Conservation (phyloP, 2,113 vertebrate genomes). For the Otocyon megalotis region DNA sequence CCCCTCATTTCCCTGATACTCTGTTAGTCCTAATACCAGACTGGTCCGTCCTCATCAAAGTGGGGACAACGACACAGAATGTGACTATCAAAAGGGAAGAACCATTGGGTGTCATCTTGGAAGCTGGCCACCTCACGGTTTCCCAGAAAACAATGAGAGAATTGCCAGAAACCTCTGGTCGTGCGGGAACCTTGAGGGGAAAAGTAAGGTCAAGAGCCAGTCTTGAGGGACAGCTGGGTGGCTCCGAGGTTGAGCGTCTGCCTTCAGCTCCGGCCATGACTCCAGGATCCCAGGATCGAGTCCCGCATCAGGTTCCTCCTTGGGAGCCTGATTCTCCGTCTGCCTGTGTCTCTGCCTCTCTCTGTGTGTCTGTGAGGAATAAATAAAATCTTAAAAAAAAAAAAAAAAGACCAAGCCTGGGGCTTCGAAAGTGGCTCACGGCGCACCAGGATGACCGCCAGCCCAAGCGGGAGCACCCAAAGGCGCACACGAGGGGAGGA, state of each 20-base stretch:
- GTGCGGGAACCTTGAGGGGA: neutral
- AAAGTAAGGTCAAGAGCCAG: no score
- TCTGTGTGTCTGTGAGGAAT: no score
- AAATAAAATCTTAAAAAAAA: no score
- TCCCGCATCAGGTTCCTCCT: no score
- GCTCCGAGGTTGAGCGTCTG: no score
- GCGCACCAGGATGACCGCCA: neutral
- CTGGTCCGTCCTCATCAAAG: neutral
- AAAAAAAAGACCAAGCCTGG: no score
- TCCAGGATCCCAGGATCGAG: no score
- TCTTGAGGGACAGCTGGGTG: no score
- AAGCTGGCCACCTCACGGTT: accelerated
- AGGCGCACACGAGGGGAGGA: no score
- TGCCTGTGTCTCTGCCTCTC: no score
- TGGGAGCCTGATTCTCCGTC: no score
- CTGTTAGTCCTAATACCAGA: accelerated
- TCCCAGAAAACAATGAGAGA: neutral
- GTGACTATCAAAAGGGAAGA: accelerated
- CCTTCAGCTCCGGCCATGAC: no score
- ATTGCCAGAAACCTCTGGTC: neutral
- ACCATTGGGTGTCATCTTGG: accelerated
- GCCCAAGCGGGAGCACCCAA: neutral
- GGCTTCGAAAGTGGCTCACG: neutral
- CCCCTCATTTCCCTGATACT: neutral
- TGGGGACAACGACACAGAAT: accelerated